Percentiles rank a stretch among this genome's conserved stretches.
Conservation (phyloP, 2,888 invertebrate species). For the Mantis religiosa region DNA sequence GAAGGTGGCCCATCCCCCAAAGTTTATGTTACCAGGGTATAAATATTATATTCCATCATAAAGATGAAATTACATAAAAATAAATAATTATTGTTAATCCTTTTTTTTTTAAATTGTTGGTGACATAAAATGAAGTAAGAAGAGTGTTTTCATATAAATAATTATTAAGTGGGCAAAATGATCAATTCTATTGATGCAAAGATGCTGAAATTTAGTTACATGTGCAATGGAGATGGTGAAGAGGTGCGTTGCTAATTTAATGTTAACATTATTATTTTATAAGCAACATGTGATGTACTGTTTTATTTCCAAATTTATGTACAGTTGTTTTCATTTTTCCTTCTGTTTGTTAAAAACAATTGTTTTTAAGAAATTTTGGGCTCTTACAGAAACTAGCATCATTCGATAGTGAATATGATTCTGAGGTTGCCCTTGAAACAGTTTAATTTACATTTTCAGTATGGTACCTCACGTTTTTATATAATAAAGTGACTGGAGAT, state of each 20-base stretch:
- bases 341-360: background rate
- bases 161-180: slow-evolving; percentile 6
- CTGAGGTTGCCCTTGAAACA: background rate
- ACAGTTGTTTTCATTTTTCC: background rate
- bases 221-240: background rate
- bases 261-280: background rate
- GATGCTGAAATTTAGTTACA: background rate
- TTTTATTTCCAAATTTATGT: background rate
- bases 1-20: background rate
- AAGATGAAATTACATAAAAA: background rate
- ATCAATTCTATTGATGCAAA: background rate
- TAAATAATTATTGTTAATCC: slow-evolving; percentile 8
- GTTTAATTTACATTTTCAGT: slow-evolving; percentile 8
- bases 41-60: background rate
- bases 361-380: background rate
- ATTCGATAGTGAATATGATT: background rate
- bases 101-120: slow-evolving; percentile 7
- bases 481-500: slow-evolving; percentile 17
- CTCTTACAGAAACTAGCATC: background rate
- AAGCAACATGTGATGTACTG: background rate
- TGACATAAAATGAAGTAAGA: slow-evolving; percentile 6
- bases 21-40: slow-evolving; percentile 13
- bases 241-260: background rate
- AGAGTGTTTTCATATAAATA: slow-evolving; percentile 14
- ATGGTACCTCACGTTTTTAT: slow-evolving; percentile 18